Evolutionary conservation across 2,113 vertebrate genomes (phyloP), one percentile per base, ranked within the genome.

Genomic region (Oreotragus oreotragus): DNA sequence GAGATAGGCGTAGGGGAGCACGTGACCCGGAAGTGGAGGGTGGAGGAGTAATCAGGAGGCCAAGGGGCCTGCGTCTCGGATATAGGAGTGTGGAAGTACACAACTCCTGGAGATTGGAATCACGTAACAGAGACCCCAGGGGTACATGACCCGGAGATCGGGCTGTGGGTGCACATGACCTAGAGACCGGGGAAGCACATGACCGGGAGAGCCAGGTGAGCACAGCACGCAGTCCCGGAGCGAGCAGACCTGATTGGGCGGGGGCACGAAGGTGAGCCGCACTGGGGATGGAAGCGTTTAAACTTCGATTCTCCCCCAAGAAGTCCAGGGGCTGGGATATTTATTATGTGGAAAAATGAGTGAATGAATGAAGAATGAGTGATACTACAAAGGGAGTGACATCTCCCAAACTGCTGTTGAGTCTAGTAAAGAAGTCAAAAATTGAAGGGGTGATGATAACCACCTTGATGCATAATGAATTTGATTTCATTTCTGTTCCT

Each of bases 401-500:
- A 84, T 84, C 14, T 79, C 45, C 83, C 25, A 91, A 76, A 76
- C 86, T 64, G 97, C 89, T 93, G 57, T 30, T 19, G 57, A 88
- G 39, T 88, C 33, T 90, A 90, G 33, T 47, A 57, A 90, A 51
- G 57, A 96, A 95, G 53, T 92, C 49, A 79, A 5, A 49, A 28
- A 36, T 28, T 45, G 62, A 96, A 89, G 28, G 55, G 62, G 45
- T 57, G 33, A 80, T 79, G 43, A 70, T 64, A 55, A 86, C 7
- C 2, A 60, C 53, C 33, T 93, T 53, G 6, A 47, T 57, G 33
- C 33, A 66, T 53, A 76, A 84, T 49, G 58, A 84, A 66, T 91
- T 91, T 92, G 47, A 90, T 92, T 90, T 80, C 45, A 88, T 58
- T 49, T 93, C 23, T 60, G 13, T 88, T 97, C n/a, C 47, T 90